Percentiles rank a stretch among this genome's conserved stretches.
These are phyloP conservation scores for Thrips palmi DNA, from an alignment of 1,140 invertebrate genomes.

Conservation along the genomic window DNA sequence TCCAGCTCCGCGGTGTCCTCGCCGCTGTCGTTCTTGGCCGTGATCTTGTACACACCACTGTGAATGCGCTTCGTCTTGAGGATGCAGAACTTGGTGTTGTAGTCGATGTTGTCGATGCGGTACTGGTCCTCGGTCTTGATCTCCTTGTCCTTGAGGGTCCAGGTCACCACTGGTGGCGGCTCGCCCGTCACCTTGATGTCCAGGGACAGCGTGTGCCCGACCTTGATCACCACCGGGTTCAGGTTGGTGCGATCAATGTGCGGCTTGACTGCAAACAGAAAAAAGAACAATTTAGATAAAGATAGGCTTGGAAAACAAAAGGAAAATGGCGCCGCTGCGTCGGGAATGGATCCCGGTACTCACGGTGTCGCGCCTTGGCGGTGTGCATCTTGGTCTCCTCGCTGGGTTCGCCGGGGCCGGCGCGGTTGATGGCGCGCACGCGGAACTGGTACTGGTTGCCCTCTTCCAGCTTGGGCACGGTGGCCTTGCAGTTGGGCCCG, in stretches of 20 bases:
- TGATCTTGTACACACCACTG: constrained; percentile 82
- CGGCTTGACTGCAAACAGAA: constrained; percentile 58
- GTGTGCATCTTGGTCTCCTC: constrained; percentile 86
- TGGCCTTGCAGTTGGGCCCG: constrained; percentile 59
- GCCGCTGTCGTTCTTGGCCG: constrained; percentile 82
- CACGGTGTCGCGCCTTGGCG: constrained; percentile 82
- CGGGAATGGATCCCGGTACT: constrained; percentile 26
- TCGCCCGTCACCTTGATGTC: constrained; percentile 88
- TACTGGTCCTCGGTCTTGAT: constrained; percentile 42
- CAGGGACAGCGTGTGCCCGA: constrained; percentile 75
- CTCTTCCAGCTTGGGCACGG: constrained; percentile 75
- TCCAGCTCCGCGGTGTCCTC: constrained; percentile 85
- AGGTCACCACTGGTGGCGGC: constrained; percentile 79
- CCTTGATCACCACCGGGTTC: constrained; percentile 66
- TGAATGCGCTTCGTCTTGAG: constrained; percentile 61
- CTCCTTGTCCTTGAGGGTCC: constrained; percentile 69
- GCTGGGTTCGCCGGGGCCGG: constrained; percentile 86
- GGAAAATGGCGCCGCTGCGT: background rate
- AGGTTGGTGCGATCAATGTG: constrained; percentile 82
- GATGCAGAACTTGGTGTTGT: constrained; percentile 79
- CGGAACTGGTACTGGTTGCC: constrained; percentile 93
- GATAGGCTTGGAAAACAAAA: constrained; percentile 2
- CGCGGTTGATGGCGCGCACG: constrained; percentile 87
- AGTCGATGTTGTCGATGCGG: constrained; percentile 69
- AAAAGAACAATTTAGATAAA: constrained; percentile 6